phyloP scores from a whole-genome alignment of 2,888 invertebrate species.

The Cantharis rufa region DNA sequence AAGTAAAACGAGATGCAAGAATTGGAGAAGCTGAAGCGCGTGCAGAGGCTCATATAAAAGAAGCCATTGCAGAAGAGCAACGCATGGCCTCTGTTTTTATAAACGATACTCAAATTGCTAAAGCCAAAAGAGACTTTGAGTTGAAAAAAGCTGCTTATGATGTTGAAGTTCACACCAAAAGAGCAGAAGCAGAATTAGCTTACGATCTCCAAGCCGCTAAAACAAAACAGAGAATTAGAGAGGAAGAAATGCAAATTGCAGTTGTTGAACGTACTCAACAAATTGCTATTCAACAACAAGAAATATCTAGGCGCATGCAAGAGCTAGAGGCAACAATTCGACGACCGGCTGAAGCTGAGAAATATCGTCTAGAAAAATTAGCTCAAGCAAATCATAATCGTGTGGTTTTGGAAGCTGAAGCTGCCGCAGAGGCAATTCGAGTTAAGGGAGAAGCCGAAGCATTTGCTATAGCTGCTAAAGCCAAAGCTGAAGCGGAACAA shows the following conservation, averaged over 20 bases:
- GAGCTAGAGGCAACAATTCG: constrained; percentile 92
- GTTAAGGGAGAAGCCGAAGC: constrained; percentile 90
- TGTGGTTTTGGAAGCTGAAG: constrained; percentile 93
- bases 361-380: constrained; percentile 84
- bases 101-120: constrained; percentile 97
- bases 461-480: constrained; percentile 91
- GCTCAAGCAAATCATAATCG: constrained; percentile 90
- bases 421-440: constrained; percentile 87
- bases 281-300: constrained; percentile 94
- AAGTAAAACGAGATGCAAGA: constrained; percentile 93
- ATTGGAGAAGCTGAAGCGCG: constrained; percentile 97
- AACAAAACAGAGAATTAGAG: constrained; percentile 89
- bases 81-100: constrained; percentile 91
- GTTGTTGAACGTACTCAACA: constrained; percentile 91
- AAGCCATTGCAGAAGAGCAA: constrained; percentile 95
- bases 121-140: constrained; percentile 95
- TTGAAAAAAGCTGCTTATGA: constrained; percentile 96
- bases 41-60: constrained; percentile 88
- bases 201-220: constrained; percentile 93
- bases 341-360: constrained; percentile 96
- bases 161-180: constrained; percentile 91
- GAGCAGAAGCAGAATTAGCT: constrained; percentile 93
- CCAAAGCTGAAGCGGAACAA: constrained; percentile 94
- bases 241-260: constrained; percentile 96
- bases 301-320: constrained; percentile 86